Conservation (phyloP, 2,888 invertebrate species). For the Polietes domitor region DNA sequence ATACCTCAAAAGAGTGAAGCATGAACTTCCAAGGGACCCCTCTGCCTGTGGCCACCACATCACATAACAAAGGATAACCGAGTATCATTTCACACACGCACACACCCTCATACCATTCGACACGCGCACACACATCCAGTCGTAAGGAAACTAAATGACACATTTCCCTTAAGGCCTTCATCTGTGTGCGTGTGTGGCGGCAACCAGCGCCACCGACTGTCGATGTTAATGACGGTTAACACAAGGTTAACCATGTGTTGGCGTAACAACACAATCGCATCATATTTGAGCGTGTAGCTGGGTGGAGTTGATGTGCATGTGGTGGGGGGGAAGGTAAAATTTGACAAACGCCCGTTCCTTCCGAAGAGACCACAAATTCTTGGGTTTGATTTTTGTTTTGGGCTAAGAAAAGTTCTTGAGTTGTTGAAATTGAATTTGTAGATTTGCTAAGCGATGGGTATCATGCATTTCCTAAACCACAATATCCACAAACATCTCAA, state of each 20-base stretch:
- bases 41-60: too few relatives aligned
- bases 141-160: slow-evolving; percentile 36
- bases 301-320: background rate
- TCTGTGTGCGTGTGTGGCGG: background rate
- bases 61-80: too few relatives aligned
- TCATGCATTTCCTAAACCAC: background rate
- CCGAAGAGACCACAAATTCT: background rate
- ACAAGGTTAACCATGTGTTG: slow-evolving; percentile 15
- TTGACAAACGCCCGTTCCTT: background rate
- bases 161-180: slow-evolving; percentile 15
- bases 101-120: too few relatives aligned
- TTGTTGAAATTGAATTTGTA: background rate
- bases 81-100: too few relatives aligned
- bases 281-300: background rate
- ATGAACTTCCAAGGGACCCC: too few relatives aligned
- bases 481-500: background rate
- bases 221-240: slow-evolving; percentile 11
- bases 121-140: background rate
- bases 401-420: background rate
- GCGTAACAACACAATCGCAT: background rate
- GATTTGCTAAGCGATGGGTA: background rate
- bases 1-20: too few relatives aligned
- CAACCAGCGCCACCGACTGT: background rate
- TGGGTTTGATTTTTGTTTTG: background rate
- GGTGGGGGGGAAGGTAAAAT: too few relatives aligned